Base-by-base conservation (phyloP, 2,113 vertebrate genomes). In the Mirza zaza region DNA sequence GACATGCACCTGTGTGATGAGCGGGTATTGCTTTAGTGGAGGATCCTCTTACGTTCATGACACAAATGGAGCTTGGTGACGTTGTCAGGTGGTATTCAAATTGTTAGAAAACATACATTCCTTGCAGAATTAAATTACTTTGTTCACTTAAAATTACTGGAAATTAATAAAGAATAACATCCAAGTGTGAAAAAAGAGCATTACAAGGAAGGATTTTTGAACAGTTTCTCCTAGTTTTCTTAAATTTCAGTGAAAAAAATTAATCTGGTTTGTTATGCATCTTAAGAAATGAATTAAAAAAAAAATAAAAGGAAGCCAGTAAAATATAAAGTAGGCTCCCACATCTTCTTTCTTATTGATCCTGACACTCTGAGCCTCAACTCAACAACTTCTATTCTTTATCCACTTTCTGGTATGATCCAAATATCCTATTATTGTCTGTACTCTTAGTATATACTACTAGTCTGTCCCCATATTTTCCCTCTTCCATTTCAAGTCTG, bases 401-500 rank as follows among this genome's bases (percentile, higher is more conserved):
- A 61, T 25, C 3, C 13, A 42, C 6, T 75, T 87, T 90, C 17
- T 34, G 45, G 4, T 36, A 20, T 79, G 18, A 65, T 70, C 23
- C 75, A 75, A 86, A 79, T 18, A 14, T 71, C 36, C 45, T 50
- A 0, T 15, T 52, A 70, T 63, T 93, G 6, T 50, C 29, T 29
- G 21, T n/a, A n/a, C 6, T 82, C 29, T 85, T 63, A 42, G 29
- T 34, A 55, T 10, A 12, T 13, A 55, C 23, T 15, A 48, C 23
- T 17, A 50, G 67, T 12, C 23, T 87, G 36, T 50, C 5, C 50
- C 36, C 39, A 27, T 55, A 34, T 81, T 48, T 55, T 1, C 32
- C 42, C 55, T 65, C 45, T 92, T 87, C 68, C 55, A 55, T 86
- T 94, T 92, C 45, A 95, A 73, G 29, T 87, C 70, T 84, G 45